phyloP scores from a whole-genome alignment of 2,888 invertebrate species.

The Pyrgus malvae region DNA sequence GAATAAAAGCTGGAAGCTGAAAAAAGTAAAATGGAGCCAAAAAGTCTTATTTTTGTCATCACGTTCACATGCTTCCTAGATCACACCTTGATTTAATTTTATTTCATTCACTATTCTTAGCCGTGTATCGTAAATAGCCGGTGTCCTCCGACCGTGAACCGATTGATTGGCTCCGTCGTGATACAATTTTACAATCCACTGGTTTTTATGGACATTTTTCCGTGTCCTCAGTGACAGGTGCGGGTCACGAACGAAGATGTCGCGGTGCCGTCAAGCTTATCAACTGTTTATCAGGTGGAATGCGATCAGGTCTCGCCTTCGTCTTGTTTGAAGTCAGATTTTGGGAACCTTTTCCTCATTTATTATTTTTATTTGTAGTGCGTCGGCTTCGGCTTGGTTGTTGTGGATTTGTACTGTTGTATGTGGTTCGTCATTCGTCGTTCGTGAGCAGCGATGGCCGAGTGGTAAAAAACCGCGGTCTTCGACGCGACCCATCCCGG shows the following conservation, averaged over 20 bases:
- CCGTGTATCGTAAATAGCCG: conserved; percentile 11
- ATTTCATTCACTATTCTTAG: conserved; percentile 11
- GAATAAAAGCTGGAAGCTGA: too few species aligned
- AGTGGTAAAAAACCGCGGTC: too few species aligned
- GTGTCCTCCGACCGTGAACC: conserved; percentile 25
- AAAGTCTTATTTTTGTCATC: too few species aligned
- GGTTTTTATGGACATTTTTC: conserved; percentile 36
- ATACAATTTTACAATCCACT: conserved; percentile 22
- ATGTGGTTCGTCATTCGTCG: too few species aligned
- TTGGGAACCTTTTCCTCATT: not conserved
- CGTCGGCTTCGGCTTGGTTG: too few species aligned
- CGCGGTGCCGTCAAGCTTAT: conserved; percentile 5
- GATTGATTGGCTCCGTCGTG: conserved; percentile 31
- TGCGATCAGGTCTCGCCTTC: conserved; percentile 1
- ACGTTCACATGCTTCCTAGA: not conserved
- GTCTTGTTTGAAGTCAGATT: not conserved
- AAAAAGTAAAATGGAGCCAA: too few species aligned
- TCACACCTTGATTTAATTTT: not conserved
- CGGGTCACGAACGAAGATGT: conserved; percentile 48
- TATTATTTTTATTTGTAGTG: too few species aligned
- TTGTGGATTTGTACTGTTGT: too few species aligned
- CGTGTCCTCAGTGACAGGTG: conserved; percentile 42
- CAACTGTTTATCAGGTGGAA: conserved; percentile 13
- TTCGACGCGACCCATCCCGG: too few species aligned
- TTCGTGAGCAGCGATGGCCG: too few species aligned